A percentile compares a stretch with the other conserved stretches of the same genome.
Conservation (phyloP, 2,797 vertebrate genomes). For the Schizothorax lantsangensis region DNA sequence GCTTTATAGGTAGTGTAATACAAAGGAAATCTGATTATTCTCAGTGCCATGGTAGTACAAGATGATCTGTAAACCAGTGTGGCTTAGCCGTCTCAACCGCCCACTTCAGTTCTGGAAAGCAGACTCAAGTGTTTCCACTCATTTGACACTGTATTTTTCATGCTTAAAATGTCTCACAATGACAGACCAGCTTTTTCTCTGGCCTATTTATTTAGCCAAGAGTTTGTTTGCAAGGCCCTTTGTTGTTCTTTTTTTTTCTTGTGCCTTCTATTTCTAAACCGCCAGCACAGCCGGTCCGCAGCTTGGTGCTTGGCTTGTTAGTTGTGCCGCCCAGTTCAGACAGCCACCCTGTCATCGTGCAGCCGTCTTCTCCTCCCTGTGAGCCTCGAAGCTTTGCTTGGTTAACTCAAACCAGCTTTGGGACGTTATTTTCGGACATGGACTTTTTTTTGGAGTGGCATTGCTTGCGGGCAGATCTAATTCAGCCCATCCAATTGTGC, state of each 20-base stretch:
- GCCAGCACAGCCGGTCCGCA: slow-evolving; percentile 37
- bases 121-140: slow-evolving; percentile 4
- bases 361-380: slow-evolving; percentile 40
- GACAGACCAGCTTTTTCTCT: slow-evolving; percentile 39
- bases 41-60: not conserved
- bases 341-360: slow-evolving; percentile 58
- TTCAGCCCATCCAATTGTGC: slow-evolving; percentile 22
- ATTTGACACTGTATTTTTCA: slow-evolving; percentile 28
- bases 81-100: not conserved
- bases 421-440: slow-evolving; percentile 50
- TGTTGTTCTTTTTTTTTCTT: slow-evolving; percentile 36
- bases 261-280: slow-evolving; percentile 45
- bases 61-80: not conserved
- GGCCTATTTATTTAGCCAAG: slow-evolving; percentile 40
- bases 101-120: not conserved
- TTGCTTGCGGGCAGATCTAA: slow-evolving; percentile 4
- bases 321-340: slow-evolving; percentile 41
- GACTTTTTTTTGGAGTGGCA: not conserved
- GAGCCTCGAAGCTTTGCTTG: slow-evolving; percentile 28
- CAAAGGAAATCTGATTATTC: not conserved
- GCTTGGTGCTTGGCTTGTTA: slow-evolving; percentile 44
- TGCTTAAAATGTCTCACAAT: slow-evolving; percentile 37
- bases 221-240: slow-evolving; percentile 47
- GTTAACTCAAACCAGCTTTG: slow-evolving; percentile 54
- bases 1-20: not conserved